Conservation (phyloP, 2,797 vertebrate species). For the Clarias platycephalus region DNA sequence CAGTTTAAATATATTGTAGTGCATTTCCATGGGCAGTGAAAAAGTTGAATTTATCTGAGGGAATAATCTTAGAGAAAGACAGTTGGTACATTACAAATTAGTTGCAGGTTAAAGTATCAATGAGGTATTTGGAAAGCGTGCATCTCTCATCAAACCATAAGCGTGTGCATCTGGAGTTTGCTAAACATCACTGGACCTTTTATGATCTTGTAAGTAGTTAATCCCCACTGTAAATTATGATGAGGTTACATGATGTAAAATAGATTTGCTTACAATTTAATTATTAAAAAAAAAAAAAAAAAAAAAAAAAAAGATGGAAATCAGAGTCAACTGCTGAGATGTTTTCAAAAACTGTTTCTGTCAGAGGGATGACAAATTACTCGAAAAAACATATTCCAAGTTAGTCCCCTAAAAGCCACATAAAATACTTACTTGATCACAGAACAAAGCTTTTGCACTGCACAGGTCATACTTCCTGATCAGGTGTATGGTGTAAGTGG, state of each 20-base stretch:
- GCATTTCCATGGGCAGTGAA: not conserved
- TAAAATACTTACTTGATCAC: not conserved
- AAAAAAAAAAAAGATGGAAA: not conserved
- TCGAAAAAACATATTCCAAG: not conserved
- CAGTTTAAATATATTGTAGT: not conserved
- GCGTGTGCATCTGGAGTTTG: slow-evolving; percentile 7
- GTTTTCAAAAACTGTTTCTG: not conserved
- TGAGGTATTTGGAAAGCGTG: not conserved
- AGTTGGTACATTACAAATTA: slow-evolving; percentile 13
- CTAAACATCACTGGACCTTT: not conserved
- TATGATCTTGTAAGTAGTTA: slow-evolving; percentile 5
- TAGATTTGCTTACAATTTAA: not conserved
- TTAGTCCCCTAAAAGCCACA: not conserved
- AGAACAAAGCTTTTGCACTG: not conserved
- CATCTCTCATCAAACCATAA: slow-evolving; percentile 1
- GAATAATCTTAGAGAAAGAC: not conserved
- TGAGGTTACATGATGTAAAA: not conserved
- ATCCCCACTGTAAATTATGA: not conserved
- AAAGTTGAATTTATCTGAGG: not conserved
- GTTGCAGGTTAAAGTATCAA: slow-evolving; percentile 17
- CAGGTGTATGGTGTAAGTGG: not conserved
- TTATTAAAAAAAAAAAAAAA: not conserved
- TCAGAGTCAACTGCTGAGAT: not conserved
- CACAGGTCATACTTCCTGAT: not conserved
- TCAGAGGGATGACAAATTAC: not conserved